Base-by-base conservation (phyloP, 2,113 vertebrate genomes). In the Gobio gobio region DNA sequence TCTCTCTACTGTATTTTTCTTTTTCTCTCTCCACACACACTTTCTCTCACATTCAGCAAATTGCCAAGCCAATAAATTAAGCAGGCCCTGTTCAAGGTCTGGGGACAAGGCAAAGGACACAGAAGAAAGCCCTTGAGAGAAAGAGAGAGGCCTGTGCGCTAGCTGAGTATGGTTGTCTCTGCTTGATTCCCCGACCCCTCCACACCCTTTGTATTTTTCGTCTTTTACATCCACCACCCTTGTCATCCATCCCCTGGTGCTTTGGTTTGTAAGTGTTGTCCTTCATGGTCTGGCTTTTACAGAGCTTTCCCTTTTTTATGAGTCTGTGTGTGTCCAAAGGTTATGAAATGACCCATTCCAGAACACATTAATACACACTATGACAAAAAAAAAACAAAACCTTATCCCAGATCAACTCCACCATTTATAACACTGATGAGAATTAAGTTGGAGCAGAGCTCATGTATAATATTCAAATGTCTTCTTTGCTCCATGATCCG, bases 21-120 rank as follows among this genome's bases (percentile, higher is more conserved):
- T 36, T 8, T 49, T 82, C 56, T 73, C 68, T 64, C 24, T 84
- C 18, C 59, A 36, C 59, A 51, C 45, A 76, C 59, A 51, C 43
- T 22, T 51, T 74, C 73, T 61, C 59, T 63, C 54, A 87, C 90
- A 90, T 87, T 92, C 91, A 93, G 91, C 91, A 93, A 91, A 92
- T 93, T 89, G 84, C 82, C 87, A 90, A 87, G 89, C 87, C 90
- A 91, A 92, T 91, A 93, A 94, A 94, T 93, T 93, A 94, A 74
- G 85, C 86, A 83, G 83, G 78, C 84, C 54, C 18, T 78, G 78
- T 84, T 64, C 90, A 91, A 92, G 91, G 90, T 90, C 90, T 91
- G 86, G 87, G 90, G 89, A 90, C 91, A 91, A 92, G 92, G 91
- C 92, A 90, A 90, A 89, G 88, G 82, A 83, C 29, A 86, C 22